These are phyloP conservation scores for Podargus strigoides DNA, from an alignment of 2,797 vertebrate genomes.

Conservation along the genomic window DNA sequence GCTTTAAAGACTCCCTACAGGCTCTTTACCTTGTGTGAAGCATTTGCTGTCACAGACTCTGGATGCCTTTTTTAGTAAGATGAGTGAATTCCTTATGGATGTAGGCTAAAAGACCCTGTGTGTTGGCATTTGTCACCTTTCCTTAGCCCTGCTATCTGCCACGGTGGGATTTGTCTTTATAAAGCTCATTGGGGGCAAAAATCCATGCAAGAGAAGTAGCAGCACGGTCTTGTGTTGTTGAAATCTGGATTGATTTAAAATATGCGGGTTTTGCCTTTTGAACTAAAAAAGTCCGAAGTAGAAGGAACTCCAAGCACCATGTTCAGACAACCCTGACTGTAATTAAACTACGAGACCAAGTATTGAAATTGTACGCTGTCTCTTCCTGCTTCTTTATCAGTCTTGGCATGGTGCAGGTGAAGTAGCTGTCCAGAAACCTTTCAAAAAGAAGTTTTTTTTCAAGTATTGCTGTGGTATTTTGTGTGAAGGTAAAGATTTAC, in stretches of 20 bases:
- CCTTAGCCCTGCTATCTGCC: background rate
- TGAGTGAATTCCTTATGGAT: background rate
- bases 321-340: background rate
- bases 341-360: background rate
- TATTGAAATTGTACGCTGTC: rapidly evolving
- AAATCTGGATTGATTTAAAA: background rate
- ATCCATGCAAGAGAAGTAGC: background rate
- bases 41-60: background rate
- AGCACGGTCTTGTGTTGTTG: background rate
- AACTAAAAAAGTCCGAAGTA: background rate
- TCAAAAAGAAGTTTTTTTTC: background rate
- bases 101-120: rapidly evolving
- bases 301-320: background rate
- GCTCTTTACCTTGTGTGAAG: background rate
- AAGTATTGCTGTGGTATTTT: background rate
- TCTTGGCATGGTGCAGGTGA: background rate
- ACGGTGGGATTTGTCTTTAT: background rate
- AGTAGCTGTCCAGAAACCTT: background rate
- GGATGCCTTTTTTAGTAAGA: background rate
- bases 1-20: background rate
- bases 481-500: rapidly evolving
- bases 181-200: background rate
- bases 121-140: background rate
- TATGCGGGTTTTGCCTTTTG: background rate
- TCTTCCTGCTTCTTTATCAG: background rate